phyloP scores from a whole-genome alignment of 2,888 invertebrate genomes.

The Athalia circularis region DNA sequence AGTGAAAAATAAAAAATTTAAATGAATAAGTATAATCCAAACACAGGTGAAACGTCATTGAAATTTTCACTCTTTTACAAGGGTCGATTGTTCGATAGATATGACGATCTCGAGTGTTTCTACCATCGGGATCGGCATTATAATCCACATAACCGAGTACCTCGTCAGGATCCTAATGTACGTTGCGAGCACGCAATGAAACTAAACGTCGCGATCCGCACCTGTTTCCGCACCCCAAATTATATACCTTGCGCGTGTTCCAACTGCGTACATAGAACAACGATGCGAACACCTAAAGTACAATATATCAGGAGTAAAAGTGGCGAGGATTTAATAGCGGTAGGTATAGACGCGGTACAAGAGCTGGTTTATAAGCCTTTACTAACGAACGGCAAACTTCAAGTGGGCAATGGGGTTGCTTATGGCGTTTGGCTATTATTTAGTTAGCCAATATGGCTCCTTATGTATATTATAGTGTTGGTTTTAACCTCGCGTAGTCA shows the following conservation, averaged over 20 bases:
- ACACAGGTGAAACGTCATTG: not conserved
- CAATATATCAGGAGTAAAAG: conserved; percentile 34
- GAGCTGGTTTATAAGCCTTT: conserved; percentile 51
- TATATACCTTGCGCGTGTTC: no score
- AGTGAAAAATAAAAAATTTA: conserved; percentile 8
- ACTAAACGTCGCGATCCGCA: no score
- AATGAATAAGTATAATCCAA: not conserved
- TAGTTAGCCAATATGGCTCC: conserved; percentile 61
- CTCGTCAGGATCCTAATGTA: no score
- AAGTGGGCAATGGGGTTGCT: conserved; percentile 63
- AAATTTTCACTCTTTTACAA: not conserved
- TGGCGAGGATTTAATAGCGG: conserved; percentile 38
- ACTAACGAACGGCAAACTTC: conserved; percentile 65
- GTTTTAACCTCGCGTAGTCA: conserved; percentile 10
- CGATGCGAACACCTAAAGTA: not conserved
- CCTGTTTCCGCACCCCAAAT: no score
- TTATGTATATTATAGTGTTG: conserved; percentile 56
- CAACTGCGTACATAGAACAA: no score
- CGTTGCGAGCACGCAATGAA: no score
- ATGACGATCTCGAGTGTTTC: not conserved
- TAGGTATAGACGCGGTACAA: not conserved
- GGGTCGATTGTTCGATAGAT: no score
- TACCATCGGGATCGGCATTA: no score
- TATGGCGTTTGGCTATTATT: conserved; percentile 65
- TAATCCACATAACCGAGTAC: no score